Conservation (phyloP, 2,797 vertebrate species). For the Propithecus perrieri region DNA sequence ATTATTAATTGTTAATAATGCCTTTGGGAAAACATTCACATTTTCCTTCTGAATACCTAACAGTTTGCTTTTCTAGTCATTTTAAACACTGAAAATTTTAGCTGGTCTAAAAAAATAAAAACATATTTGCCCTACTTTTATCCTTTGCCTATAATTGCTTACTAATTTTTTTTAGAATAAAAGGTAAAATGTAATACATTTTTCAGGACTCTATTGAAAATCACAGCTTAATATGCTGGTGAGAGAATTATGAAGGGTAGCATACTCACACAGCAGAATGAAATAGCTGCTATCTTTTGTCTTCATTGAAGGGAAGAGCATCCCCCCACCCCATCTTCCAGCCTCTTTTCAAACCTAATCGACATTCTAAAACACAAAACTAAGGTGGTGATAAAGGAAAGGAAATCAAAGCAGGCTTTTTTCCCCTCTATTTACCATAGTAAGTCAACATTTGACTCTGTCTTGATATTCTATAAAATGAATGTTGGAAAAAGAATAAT, state of each 20-base stretch:
- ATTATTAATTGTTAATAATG: conserved; percentile 94
- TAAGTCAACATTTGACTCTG: conserved; percentile 77
- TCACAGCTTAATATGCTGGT: conserved; percentile 59
- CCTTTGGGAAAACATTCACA: conserved; percentile 87
- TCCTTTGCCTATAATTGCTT: conserved; percentile 72
- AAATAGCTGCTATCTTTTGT: conserved; percentile 72
- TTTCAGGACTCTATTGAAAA: conserved; percentile 65
- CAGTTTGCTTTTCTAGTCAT: conserved; percentile 81
- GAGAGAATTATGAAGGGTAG: conserved; percentile 37
- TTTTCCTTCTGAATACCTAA: conserved; percentile 86
- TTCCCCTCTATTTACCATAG: conserved; percentile 75
- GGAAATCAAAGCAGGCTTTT: conserved; percentile 72
- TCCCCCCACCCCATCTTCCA: background rate
- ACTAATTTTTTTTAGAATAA: conserved; percentile 71
- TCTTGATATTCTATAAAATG: conserved; percentile 75
- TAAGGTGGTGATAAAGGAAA: conserved; percentile 76
- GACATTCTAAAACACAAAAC: conserved; percentile 75
- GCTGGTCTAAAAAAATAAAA: conserved; percentile 64
- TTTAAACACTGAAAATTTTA: conserved; percentile 78
- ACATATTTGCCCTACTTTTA: conserved; percentile 71
- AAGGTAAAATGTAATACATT: conserved; percentile 64
- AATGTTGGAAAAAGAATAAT: conserved; percentile 76
- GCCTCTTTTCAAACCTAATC: conserved; percentile 69
- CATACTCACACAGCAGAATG: conserved; percentile 54
- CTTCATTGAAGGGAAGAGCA: conserved; percentile 70